Percentiles rank a stretch among this genome's conserved stretches.
phyloP scores from a whole-genome alignment of 2,888 invertebrate genomes.

The Dromius quadrimaculatus region DNA sequence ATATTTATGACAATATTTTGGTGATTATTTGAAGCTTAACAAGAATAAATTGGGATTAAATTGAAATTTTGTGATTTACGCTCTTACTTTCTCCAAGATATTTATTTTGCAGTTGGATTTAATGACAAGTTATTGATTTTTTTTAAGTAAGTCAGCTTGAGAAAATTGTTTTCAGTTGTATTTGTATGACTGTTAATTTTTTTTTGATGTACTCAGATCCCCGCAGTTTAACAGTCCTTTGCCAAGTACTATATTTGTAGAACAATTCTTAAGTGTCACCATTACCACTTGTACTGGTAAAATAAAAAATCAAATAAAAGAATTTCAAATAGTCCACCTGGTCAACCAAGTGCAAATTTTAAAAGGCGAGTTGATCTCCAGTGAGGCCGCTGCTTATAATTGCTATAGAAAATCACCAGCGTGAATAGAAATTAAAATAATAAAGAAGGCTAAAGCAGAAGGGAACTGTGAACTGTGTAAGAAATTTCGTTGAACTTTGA shows the following conservation, averaged over 20 bases:
- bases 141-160: no score
- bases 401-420: constrained; percentile 57
- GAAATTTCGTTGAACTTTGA: constrained; percentile 1
- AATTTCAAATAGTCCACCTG: constrained; percentile 38
- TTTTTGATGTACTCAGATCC: no score
- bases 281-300: constrained; percentile 11
- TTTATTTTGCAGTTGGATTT: no score
- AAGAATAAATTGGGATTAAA: constrained; percentile 30
- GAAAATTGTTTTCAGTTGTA: no score
- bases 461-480: constrained; percentile 42
- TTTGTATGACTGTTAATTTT: no score
- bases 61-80: constrained; percentile 31
- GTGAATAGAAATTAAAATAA: constrained; percentile 57
- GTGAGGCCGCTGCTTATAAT: constrained; percentile 53
- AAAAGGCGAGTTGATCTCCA: constrained; percentile 36
- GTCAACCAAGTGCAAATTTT: constrained; percentile 45
- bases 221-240: no score
- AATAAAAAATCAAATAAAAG: constrained; percentile 30
- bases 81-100: no score
- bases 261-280: no score
- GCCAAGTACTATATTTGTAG: no score
- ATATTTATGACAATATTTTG: constrained; percentile 34
- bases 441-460: constrained; percentile 54
- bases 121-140: no score
- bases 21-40: constrained; percentile 22